A percentile compares a stretch with the other conserved stretches of the same genome.
phyloP scores from a whole-genome alignment of 1,140 invertebrate genomes.

The Arctopsyche grandis region DNA sequence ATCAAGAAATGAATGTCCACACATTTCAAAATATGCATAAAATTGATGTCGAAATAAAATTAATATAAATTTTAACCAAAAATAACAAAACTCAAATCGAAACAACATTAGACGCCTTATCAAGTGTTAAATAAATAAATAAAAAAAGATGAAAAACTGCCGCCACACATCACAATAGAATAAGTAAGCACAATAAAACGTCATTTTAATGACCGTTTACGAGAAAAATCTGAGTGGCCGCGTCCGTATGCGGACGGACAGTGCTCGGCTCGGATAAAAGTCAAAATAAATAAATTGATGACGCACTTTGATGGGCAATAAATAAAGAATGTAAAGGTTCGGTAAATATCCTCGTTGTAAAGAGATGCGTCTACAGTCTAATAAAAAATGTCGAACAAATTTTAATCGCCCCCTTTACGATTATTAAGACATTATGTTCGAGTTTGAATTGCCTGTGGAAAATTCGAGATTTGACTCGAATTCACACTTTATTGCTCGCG shows the following conservation, averaged over 20 bases:
- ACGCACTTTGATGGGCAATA: slow-evolving; percentile 14
- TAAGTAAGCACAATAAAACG: slow-evolving; percentile 1
- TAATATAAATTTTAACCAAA: no score
- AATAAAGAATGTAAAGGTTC: neutral
- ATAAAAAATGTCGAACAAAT: slow-evolving; percentile 43
- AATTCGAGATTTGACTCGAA: slow-evolving; percentile 9
- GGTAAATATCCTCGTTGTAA: neutral
- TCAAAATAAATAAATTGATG: slow-evolving; percentile 22
- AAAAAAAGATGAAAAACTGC: no score
- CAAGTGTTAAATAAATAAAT: no score
- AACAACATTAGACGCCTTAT: no score
- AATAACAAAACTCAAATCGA: no score
- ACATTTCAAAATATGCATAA: no score
- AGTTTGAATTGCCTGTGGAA: neutral
- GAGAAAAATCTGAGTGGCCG: neutral
- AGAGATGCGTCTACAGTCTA: neutral
- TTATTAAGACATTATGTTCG: slow-evolving; percentile 47
- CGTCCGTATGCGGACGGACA: neutral
- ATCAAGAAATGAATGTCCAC: no score
- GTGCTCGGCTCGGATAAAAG: neutral
- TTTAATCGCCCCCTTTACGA: slow-evolving; percentile 41
- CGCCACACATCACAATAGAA: no score
- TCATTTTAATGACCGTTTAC: neutral
- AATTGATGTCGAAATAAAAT: no score
- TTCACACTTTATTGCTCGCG: neutral